Conservation (phyloP, 2,797 vertebrate genomes). For the Alauda arvensis region DNA sequence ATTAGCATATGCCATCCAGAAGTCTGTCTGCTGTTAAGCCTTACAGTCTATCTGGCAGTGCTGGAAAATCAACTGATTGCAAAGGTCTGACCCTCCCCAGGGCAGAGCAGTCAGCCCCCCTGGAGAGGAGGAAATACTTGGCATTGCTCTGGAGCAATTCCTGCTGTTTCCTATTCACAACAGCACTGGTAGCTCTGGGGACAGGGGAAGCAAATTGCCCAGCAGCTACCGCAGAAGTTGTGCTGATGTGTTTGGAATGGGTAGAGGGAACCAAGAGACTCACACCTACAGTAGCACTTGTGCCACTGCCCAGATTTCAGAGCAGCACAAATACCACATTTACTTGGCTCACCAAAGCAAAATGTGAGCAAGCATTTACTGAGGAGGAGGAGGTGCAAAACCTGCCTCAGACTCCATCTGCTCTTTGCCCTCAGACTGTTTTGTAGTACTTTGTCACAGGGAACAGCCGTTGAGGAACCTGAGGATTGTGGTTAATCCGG, state of each 20-base stretch:
- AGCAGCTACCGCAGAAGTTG: not conserved
- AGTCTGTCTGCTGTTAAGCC: conserved; percentile 8
- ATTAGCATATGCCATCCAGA: conserved; percentile 18
- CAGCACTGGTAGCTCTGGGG: not conserved
- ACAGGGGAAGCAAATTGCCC: not conserved
- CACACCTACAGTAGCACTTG: not conserved
- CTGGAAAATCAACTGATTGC: conserved; percentile 2
- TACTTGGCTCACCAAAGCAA: not conserved
- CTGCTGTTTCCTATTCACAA: not conserved
- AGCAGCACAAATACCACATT: not conserved
- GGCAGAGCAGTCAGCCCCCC: not conserved
- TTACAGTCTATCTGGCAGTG: not conserved
- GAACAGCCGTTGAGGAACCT: not conserved
- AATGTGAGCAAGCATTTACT: not conserved
- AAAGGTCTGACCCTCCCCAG: conserved; percentile 9
- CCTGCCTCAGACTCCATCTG: not conserved
- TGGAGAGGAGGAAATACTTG: not conserved
- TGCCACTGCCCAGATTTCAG: not conserved
- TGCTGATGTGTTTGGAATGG: not conserved
- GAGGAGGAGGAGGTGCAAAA: not conserved
- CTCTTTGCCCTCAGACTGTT: not conserved
- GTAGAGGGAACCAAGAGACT: not conserved
- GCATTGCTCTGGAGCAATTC: conserved; percentile 13
- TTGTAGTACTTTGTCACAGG: not conserved
- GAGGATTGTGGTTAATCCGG: conserved; percentile 30